Evolutionary conservation across 92 coral and sea anemone species (phyloP).

Genomic region (Blastomussa wellsi): DNA sequence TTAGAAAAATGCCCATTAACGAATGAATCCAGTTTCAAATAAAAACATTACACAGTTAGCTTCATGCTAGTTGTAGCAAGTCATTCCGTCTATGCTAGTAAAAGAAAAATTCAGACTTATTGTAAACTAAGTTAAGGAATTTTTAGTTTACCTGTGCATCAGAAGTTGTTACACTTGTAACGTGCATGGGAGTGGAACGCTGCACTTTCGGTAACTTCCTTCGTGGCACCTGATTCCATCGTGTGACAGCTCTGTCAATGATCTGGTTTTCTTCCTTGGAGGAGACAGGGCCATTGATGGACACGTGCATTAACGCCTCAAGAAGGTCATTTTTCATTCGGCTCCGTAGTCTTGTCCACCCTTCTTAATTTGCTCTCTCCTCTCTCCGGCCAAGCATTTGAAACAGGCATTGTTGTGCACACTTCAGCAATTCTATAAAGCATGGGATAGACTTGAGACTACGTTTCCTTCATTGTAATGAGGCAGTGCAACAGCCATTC

Average conservation of each 20-base stretch:
- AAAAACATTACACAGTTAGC: not conserved
- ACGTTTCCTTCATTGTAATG: slow-evolving; percentile 31
- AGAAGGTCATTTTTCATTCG: slow-evolving; percentile 10
- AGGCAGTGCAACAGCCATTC: slow-evolving; percentile 47
- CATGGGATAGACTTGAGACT: slow-evolving; percentile 30
- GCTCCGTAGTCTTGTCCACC: slow-evolving; percentile 37
- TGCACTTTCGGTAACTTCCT: slow-evolving; percentile 40
- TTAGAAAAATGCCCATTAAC: not conserved
- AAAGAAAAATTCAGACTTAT: too few relatives aligned
- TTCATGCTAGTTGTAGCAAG: not conserved
- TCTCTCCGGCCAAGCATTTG: slow-evolving; percentile 37
- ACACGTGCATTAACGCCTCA: slow-evolving; percentile 30
- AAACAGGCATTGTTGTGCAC: slow-evolving; percentile 19
- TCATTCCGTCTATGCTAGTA: not conserved
- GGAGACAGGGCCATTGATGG: slow-evolving; percentile 43
- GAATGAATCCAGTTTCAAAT: not conserved
- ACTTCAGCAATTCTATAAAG: slow-evolving; percentile 32
- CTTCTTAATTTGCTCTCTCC: slow-evolving; percentile 23
- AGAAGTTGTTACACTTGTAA: slow-evolving; percentile 31
- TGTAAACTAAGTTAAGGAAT: not conserved
- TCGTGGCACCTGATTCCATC: slow-evolving; percentile 28
- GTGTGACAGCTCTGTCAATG: slow-evolving; percentile 46
- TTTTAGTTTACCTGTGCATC: slow-evolving; percentile 28
- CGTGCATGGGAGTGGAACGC: slow-evolving; percentile 23
- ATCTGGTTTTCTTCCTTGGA: slow-evolving; percentile 33